Percentiles rank a stretch among this genome's conserved stretches.
Conservation (phyloP, 2,113 vertebrate genomes). For the Canis aureus region DNA sequence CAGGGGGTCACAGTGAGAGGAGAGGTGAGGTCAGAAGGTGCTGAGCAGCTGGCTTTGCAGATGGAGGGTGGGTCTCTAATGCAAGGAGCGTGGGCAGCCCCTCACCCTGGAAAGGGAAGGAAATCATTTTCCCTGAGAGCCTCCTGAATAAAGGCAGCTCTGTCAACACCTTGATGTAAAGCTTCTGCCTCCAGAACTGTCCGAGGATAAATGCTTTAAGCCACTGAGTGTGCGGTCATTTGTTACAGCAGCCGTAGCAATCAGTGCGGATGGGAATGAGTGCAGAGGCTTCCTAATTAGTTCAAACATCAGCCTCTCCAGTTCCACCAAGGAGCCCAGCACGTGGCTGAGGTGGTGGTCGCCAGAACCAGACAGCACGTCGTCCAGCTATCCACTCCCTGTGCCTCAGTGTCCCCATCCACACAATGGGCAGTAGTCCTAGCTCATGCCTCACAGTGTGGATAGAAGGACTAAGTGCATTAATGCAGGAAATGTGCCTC, state of each 20-base stretch:
- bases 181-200: neutral
- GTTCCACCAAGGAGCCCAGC: neutral
- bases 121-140: fast-evolving
- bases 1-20: neutral
- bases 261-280: neutral
- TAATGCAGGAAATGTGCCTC: neutral
- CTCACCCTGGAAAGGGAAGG: too few relatives aligned
- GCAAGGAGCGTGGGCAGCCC: neutral
- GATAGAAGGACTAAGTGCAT: neutral
- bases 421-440: too few relatives aligned
- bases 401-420: neutral
- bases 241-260: neutral
- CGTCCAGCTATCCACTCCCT: fast-evolving
- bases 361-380: fast-evolving
- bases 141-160: too few relatives aligned
- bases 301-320: neutral
- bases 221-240: neutral
- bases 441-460: neutral
- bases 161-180: neutral
- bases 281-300: neutral
- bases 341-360: fast-evolving
- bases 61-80: neutral
- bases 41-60: too few relatives aligned
- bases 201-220: too few relatives aligned
- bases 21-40: too few relatives aligned